Evolutionary conservation across 1,140 invertebrate genomes (phyloP), one percentile per base, ranked within the genome.

Genomic region (Trichonephila clavipes): DNA sequence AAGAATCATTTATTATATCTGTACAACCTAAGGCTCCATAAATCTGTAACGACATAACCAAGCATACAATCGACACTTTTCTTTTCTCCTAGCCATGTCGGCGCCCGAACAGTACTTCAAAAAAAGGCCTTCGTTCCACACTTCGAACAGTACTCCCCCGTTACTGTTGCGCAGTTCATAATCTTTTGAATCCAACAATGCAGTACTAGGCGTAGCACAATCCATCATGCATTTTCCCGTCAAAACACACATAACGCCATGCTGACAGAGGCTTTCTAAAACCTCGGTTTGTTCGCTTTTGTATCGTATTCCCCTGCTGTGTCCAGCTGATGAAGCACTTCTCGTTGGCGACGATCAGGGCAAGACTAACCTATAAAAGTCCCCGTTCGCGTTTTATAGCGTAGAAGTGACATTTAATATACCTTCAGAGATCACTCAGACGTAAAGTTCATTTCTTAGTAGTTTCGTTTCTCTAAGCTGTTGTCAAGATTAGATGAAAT

Each of bases 351-450:
- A 10, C 69, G 12, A 24, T 34, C 12, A 24, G 8, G 3, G n/a
- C 14, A 28, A 28, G 69, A 34, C 24, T 28, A 72, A 72, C 69
- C 69, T 28, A 24, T 72, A 72, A 72, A 66, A 72, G 69, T 72
- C 69, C 69, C 24, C 34, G 28, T 24, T 72, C n/a, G 14, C 69
- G 4, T 72, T 51, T 72, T 72, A 72, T 72, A 24, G 69, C 10
- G 69, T 72, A 4, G 69, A 72, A 72, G 69, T 72, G 69, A 72
- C 69, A 72, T 72, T 34, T 72, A 72, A 72, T 72, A 72, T 24
- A 72, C 69, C 16, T 51, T 5, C 24, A 16, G 24, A 14, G 69
- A 72, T 72, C 69, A 72, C 24, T 72, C 24, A 16, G 24, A 72
- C 24, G 69, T 34, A 24, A 34, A 72, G 24, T 72, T 24, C 69